Evolutionary conservation across 1,140 invertebrate species (phyloP).

Genomic region (Conus ventricosus): DNA sequence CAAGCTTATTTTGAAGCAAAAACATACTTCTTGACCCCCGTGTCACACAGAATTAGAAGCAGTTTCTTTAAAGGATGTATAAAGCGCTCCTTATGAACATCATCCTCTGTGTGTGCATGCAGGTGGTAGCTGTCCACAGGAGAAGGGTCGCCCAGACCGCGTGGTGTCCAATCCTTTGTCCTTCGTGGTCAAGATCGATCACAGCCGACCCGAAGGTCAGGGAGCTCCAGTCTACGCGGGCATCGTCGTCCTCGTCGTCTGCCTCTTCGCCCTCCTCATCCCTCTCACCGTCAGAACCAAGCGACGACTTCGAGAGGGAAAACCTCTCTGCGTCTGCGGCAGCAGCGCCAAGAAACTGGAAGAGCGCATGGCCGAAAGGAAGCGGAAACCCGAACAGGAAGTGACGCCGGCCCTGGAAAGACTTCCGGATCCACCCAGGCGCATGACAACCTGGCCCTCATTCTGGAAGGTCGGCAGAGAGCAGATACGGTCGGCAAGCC

Average conservation of each 20-base stretch:
- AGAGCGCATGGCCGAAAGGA: background rate
- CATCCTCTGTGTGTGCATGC: background rate
- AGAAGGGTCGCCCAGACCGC: background rate
- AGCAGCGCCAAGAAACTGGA: background rate
- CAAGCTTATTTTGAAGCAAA: no score
- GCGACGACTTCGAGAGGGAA: background rate
- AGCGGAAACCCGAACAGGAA: background rate
- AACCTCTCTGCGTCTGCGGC: constrained; percentile 25
- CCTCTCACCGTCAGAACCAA: constrained; percentile 3
- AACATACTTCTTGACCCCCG: no score
- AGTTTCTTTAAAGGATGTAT: no score
- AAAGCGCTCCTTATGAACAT: no score
- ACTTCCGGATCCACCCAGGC: no score
- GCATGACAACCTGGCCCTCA: constrained; percentile 8
- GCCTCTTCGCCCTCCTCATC: constrained; percentile 9
- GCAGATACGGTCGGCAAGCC: background rate
- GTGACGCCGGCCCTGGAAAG: background rate
- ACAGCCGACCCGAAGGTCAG: background rate
- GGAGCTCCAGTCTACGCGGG: constrained; percentile 8
- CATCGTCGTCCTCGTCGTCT: constrained; percentile 17
- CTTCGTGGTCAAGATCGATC: constrained; percentile 20
- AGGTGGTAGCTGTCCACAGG: constrained; percentile 13
- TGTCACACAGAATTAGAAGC: no score
- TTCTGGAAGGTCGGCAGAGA: background rate
- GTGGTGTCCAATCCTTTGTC: constrained; percentile 9